phyloP scores from a whole-genome alignment of 2,797 vertebrate species.

The Macroramphosus scolopax region DNA sequence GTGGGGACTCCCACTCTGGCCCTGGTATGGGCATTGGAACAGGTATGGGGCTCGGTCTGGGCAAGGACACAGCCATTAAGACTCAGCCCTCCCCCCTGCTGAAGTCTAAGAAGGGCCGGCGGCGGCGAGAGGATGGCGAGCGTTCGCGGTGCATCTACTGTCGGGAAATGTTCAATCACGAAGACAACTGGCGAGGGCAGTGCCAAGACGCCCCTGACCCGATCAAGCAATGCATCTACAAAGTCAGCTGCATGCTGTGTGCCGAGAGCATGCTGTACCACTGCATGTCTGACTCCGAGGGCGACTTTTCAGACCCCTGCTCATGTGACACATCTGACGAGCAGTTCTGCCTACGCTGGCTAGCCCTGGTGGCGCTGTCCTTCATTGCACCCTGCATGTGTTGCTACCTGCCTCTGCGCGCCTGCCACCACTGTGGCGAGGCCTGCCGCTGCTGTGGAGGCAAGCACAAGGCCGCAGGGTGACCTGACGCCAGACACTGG shows the following conservation, averaged over 20 bases:
- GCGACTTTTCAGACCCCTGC: conserved; percentile 98
- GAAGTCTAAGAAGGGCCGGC: conserved; percentile 89
- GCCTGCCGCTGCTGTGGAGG: conserved; percentile 96
- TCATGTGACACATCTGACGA: conserved; percentile 97
- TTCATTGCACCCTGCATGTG: conserved; percentile 99
- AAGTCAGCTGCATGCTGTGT: conserved; percentile 99
- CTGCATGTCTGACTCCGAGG: conserved; percentile 99
- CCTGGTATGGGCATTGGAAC: conserved; percentile 64
- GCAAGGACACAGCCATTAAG: conserved; percentile 86
- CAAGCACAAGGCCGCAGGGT: conserved; percentile 97
- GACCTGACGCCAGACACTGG: conserved; percentile 69
- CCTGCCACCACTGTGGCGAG: conserved; percentile 97
- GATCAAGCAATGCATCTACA: conserved; percentile 97
- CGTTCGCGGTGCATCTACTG: conserved; percentile 97
- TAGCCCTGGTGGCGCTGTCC: conserved; percentile 93
- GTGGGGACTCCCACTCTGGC: conserved; percentile 79
- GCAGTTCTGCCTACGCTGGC: conserved; percentile 98
- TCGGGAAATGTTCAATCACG: conserved; percentile 97
- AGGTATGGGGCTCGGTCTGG: conserved; percentile 65
- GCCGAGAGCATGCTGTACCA: conserved; percentile 99
- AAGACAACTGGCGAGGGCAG: conserved; percentile 94
- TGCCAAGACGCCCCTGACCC: conserved; percentile 98
- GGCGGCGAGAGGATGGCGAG: conserved; percentile 95
- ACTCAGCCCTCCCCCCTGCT: conserved; percentile 86
- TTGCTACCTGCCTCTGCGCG: conserved; percentile 96